Conservation (phyloP, 2,113 vertebrate genomes). For the Nesogale talazaci region DNA sequence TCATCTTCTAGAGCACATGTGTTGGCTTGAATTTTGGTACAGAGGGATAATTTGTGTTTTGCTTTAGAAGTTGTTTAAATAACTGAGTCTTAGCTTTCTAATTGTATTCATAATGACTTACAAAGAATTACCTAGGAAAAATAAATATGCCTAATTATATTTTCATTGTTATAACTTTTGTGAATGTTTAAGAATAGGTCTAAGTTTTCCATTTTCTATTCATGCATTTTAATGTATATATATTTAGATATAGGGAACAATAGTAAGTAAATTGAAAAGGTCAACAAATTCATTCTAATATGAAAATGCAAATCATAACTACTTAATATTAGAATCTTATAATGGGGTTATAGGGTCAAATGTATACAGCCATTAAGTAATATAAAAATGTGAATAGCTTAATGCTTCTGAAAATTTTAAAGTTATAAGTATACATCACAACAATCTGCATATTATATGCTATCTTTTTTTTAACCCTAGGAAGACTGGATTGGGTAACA, state of each 20-base stretch:
- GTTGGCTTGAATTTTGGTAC: not conserved
- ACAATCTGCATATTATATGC: not conserved
- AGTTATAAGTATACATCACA: constrained; percentile 18
- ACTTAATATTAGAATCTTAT: constrained; percentile 14
- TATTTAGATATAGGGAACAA: constrained; percentile 8
- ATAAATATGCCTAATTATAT: not conserved
- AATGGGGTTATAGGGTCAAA: constrained; percentile 19
- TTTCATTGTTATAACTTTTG: too few relatives aligned
- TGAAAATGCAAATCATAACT: constrained; percentile 25
- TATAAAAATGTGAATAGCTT: constrained; percentile 38
- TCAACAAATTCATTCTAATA: not conserved
- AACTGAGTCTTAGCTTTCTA: not conserved
- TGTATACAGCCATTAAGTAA: constrained; percentile 15
- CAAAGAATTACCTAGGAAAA: not conserved
- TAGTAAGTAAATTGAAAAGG: constrained; percentile 29
- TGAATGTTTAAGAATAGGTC: too few relatives aligned
- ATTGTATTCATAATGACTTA: not conserved
- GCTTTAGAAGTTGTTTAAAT: constrained; percentile 4
- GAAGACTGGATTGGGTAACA: not conserved
- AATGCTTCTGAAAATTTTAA: not conserved
- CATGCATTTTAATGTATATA: too few relatives aligned
- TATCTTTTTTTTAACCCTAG: not conserved
- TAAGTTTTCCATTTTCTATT: too few relatives aligned
- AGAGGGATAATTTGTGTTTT: not conserved
- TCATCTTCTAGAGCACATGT: not conserved